Conservation (phyloP, 2,888 invertebrate species). For the Harpalus rufipes region DNA sequence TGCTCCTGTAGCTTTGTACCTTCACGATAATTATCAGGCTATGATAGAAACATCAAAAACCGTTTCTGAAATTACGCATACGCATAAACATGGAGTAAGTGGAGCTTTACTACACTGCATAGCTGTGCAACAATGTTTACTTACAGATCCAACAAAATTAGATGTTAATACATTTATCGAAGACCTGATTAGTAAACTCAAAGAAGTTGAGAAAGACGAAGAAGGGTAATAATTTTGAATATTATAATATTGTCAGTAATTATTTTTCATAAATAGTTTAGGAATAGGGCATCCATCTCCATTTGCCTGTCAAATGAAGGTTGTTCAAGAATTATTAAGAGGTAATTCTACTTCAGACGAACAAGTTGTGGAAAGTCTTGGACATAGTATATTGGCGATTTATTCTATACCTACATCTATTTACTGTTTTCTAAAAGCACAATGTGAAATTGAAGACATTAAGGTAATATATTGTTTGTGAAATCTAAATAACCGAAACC, state of each 20-base stretch:
- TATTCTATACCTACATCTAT: conserved; percentile 87
- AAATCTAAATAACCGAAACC: too few relatives aligned
- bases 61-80: conserved; percentile 83
- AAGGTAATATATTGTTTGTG: conserved; percentile 73
- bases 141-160: conserved; percentile 76
- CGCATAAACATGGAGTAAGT: conserved; percentile 79
- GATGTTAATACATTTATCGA: conserved; percentile 78
- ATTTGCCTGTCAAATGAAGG: conserved; percentile 79
- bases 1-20: conserved; percentile 83
- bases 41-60: conserved; percentile 78
- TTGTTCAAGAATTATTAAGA: conserved; percentile 78
- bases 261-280: conserved; percentile 71
- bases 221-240: conserved; percentile 74
- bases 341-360: conserved; percentile 76
- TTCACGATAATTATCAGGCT: conserved; percentile 77
- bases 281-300: conserved; percentile 76
- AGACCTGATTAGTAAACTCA: conserved; percentile 79
- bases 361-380: conserved; percentile 79
- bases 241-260: conserved; percentile 11
- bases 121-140: conserved; percentile 80
- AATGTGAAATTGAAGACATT: conserved; percentile 77
- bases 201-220: conserved; percentile 77
- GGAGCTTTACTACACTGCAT: conserved; percentile 81
- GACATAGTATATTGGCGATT: conserved; percentile 82
- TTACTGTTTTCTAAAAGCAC: conserved; percentile 83